phyloP scores from a whole-genome alignment of 1,140 invertebrate genomes.

The Colletes latitarsis region DNA sequence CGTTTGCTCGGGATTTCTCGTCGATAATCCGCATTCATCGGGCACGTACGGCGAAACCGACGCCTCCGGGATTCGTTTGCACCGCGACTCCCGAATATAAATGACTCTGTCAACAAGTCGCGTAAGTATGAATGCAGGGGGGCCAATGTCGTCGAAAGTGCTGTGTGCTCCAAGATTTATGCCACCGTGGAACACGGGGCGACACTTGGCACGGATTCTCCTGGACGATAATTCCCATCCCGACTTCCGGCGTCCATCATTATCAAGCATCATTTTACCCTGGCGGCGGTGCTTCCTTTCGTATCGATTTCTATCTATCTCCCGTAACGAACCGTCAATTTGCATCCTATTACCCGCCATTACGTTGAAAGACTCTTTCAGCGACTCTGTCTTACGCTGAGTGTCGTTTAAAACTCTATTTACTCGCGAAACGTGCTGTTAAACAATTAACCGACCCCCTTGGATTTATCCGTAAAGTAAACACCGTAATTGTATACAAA shows the following conservation, averaged over 20 bases:
- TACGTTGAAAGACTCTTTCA: neutral
- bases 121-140: neutral
- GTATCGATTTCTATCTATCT: neutral
- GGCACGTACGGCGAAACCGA: neutral
- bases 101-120: neutral
- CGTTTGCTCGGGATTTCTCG: neutral
- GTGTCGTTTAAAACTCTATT: too few relatives aligned
- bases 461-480: too few relatives aligned
- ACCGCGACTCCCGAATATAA: neutral
- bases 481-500: too few relatives aligned
- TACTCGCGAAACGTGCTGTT: too few relatives aligned
- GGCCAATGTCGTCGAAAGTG: neutral
- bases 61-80: neutral
- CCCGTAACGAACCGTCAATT: neutral
- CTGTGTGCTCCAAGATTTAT: neutral
- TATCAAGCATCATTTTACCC: neutral
- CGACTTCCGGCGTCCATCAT: neutral
- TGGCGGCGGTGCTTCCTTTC: neutral
- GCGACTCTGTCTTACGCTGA: neutral
- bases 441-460: too few relatives aligned
- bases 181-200: too few relatives aligned
- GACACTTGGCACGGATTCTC: neutral
- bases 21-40: slow-evolving; percentile 5
- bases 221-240: neutral
- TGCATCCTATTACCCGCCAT: neutral